Conservation (phyloP, 1,140 invertebrate species). For the Rhopalosiphum padi region DNA sequence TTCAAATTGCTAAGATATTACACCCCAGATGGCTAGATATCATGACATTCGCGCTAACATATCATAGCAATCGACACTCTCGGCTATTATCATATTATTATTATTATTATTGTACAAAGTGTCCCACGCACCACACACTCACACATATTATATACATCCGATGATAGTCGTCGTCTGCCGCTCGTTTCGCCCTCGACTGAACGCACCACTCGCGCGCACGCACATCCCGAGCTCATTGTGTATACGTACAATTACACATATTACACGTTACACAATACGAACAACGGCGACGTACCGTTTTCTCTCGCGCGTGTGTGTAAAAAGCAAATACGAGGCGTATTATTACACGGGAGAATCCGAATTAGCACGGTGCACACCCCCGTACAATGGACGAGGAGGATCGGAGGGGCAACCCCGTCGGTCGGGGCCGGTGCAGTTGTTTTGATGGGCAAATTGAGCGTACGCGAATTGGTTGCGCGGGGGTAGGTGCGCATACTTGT, state of each 20-base stretch:
- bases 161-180: neutral
- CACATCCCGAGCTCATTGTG: neutral
- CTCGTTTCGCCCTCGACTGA: conserved; percentile 1
- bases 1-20: no score
- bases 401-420: neutral
- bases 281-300: neutral
- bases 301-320: neutral
- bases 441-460: conserved; percentile 54
- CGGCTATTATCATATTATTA: neutral
- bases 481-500: neutral
- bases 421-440: conserved; percentile 25
- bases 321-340: conserved; percentile 46
- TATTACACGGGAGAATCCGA: conserved; percentile 31
- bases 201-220: neutral
- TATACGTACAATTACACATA: conserved; percentile 40
- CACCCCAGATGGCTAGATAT: no score
- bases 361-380: conserved; percentile 53
- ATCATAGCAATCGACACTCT: neutral
- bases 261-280: neutral
- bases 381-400: neutral
- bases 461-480: neutral
- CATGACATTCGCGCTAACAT: neutral
- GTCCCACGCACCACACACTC: neutral
- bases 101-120: neutral
- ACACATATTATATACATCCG: neutral